phyloP scores from a whole-genome alignment of 2,797 vertebrate species.

The Cryptoblepharus egeriae region DNA sequence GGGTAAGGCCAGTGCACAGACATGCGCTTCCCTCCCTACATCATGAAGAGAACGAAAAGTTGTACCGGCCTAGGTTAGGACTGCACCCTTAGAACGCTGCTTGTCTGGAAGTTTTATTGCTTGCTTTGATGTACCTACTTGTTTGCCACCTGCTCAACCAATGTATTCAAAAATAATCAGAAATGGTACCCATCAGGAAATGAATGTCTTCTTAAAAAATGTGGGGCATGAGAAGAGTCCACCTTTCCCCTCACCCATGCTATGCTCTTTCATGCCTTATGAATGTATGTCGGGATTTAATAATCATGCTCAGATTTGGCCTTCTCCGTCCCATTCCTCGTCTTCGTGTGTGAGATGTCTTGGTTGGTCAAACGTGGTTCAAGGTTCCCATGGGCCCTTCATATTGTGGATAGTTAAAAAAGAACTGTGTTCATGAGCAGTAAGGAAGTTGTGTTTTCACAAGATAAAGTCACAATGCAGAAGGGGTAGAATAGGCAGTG shows the following conservation, averaged over 20 bases:
- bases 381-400: background rate
- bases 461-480: constrained; percentile 2
- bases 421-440: background rate
- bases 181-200: too few relatives aligned
- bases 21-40: too few relatives aligned
- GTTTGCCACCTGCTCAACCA: background rate
- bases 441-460: constrained; percentile 22
- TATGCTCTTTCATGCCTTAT: too few relatives aligned
- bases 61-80: too few relatives aligned
- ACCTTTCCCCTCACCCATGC: too few relatives aligned
- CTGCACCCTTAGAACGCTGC: too few relatives aligned
- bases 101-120: background rate
- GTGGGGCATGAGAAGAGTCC: too few relatives aligned
- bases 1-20: too few relatives aligned
- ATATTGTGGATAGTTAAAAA: constrained; percentile 3
- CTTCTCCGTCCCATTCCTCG: background rate
- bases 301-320: background rate
- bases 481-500: background rate
- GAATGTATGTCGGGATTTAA: too few relatives aligned
- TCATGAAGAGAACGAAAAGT: too few relatives aligned
- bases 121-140: background rate
- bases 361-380: background rate
- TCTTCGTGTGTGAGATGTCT: background rate
- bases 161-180: background rate
- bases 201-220: too few relatives aligned